Percentiles rank a stretch among this genome's conserved stretches.
Conservation (phyloP, 1,140 invertebrate genomes). For the Drosophila suzukii region DNA sequence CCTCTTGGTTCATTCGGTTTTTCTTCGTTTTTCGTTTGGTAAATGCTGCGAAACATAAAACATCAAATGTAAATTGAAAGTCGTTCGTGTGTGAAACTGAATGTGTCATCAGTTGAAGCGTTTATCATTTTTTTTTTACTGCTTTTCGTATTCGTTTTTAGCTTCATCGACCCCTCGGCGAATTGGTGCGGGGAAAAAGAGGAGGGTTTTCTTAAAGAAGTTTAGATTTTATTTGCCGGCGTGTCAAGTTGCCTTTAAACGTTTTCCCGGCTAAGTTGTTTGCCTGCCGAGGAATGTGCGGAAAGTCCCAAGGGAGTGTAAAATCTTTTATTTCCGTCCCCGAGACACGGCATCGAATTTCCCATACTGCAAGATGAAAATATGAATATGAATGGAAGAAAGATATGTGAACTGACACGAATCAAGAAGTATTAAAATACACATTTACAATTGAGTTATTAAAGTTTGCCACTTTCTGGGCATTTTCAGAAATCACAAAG, state of each 20-base stretch:
- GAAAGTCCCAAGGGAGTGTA: constrained; percentile 38
- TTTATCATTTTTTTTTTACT: constrained; percentile 81
- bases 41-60: constrained; percentile 83
- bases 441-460: not conserved
- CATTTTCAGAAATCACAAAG: too few relatives aligned
- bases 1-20: constrained; percentile 7
- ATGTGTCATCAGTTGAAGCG: constrained; percentile 83
- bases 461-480: not conserved
- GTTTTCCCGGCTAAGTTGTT: constrained; percentile 53
- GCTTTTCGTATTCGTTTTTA: constrained; percentile 69
- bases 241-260: constrained; percentile 79
- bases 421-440: not conserved
- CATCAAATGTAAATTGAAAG: constrained; percentile 83
- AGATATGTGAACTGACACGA: not conserved
- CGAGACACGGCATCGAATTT: constrained; percentile 54
- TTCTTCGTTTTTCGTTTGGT: constrained; percentile 55
- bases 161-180: constrained; percentile 29
- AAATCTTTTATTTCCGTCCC: constrained; percentile 74
- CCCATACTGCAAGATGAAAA: constrained; percentile 46
- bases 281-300: constrained; percentile 43
- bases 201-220: constrained; percentile 50
- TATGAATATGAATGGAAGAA: constrained; percentile 51
- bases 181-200: not conserved
- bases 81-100: constrained; percentile 83
- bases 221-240: constrained; percentile 69